These are phyloP conservation scores for Diceros bicornis DNA, from an alignment of 2,797 vertebrate genomes.

Conservation along the genomic window DNA sequence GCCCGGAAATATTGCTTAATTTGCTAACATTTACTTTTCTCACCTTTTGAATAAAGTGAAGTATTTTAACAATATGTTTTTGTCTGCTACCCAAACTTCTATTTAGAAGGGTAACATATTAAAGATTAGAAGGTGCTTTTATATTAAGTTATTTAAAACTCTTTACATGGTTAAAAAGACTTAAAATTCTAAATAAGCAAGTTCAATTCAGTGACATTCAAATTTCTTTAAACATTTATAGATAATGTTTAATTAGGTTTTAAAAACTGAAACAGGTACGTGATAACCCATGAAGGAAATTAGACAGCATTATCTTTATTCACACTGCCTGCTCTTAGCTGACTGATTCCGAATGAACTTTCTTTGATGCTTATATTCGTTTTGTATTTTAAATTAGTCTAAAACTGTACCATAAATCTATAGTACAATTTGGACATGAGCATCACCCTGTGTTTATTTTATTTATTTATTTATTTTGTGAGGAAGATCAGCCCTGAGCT, in stretches of 20 bases:
- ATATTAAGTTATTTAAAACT: neutral
- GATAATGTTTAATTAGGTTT: neutral
- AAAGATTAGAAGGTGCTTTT: conserved; percentile 2
- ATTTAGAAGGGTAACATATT: neutral
- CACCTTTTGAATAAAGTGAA: neutral
- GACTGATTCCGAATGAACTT: neutral
- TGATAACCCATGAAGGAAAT: neutral
- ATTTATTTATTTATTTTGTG: too few relatives aligned
- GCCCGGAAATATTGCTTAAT: neutral
- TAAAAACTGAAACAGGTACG: neutral
- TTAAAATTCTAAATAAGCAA: conserved; percentile 21
- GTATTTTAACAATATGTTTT: neutral
- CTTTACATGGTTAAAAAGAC: neutral
- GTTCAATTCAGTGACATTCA: conserved; percentile 26
- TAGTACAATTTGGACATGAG: neutral
- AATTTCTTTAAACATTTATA: neutral
- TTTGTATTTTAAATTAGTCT: conserved; percentile 6
- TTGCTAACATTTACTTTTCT: conserved; percentile 38
- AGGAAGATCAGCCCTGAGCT: too few relatives aligned
- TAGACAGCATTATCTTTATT: neutral
- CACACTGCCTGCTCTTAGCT: neutral
- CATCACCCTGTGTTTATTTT: neutral
- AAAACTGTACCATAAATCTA: neutral
- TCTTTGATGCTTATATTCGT: neutral
- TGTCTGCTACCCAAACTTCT: neutral